Conservation (phyloP, 2,888 invertebrate species). For the Macrosoma leucophasiata region DNA sequence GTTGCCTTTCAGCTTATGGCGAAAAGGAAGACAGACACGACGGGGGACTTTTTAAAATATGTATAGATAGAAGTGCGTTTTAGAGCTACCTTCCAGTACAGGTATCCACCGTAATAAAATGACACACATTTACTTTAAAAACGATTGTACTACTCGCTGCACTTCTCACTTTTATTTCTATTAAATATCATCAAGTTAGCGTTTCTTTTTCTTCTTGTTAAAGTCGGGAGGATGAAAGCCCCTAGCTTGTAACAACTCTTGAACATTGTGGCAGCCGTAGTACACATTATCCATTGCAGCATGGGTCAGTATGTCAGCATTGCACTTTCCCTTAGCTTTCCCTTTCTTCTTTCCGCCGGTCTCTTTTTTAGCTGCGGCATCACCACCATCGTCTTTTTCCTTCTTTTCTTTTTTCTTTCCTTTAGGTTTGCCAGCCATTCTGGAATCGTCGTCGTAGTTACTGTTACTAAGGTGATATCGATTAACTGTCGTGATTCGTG, state of each 20-base stretch:
- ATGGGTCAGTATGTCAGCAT: conserved; percentile 90
- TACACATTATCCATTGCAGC: conserved; percentile 96
- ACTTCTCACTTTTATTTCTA: no score
- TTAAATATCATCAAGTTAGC: no score
- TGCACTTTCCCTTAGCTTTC: conserved; percentile 79
- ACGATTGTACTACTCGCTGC: no score
- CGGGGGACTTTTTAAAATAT: no score
- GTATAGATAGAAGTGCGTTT: no score
- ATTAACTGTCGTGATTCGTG: conserved; percentile 20
- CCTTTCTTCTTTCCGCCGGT: conserved; percentile 69
- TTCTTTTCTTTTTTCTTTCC: conserved; percentile 74
- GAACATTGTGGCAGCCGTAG: conserved; percentile 94
- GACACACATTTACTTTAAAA: no score
- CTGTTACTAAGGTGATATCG: conserved; percentile 26
- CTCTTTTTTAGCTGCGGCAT: conserved; percentile 69
- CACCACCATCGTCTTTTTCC: conserved; percentile 51
- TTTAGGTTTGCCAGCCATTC: conserved; percentile 56
- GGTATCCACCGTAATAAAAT: no score
- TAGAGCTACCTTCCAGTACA: no score
- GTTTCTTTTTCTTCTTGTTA: conserved; percentile 91
- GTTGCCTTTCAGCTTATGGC: no score
- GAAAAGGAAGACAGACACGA: no score
- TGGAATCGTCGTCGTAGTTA: conserved; percentile 2
- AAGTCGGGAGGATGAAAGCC: conserved; percentile 94
- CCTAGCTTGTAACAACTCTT: conserved; percentile 88